Evolutionary conservation across 2,888 invertebrate species (phyloP).

Genomic region (Lasius platythorax): DNA sequence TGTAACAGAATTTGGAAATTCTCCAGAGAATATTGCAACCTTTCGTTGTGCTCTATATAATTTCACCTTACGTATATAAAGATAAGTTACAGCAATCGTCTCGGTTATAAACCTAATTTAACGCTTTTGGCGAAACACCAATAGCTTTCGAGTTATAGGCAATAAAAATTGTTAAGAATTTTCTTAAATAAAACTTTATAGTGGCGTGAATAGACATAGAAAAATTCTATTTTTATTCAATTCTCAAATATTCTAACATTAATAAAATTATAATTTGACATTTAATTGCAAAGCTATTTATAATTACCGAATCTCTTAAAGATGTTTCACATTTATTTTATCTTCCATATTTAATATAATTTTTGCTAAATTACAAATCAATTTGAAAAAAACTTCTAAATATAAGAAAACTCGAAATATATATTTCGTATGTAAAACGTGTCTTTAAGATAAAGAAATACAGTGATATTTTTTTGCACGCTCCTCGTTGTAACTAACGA

Average conservation of each 20-base stretch:
- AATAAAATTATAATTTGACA: neutral
- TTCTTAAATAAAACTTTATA: neutral
- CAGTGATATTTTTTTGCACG: neutral
- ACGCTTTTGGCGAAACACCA: neutral
- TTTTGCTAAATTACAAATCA: neutral
- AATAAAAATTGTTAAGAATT: neutral
- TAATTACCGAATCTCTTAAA: neutral
- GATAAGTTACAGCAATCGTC: slow-evolving; percentile 16
- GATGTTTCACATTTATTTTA: neutral
- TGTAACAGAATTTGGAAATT: slow-evolving; percentile 9
- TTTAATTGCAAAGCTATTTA: neutral
- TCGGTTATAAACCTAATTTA: slow-evolving; percentile 29
- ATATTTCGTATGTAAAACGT: neutral
- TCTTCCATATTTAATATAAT: neutral
- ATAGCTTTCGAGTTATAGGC: neutral
- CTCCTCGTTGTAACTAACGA: neutral
- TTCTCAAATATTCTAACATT: neutral
- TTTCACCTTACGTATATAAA: slow-evolving; percentile 9
- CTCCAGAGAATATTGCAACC: slow-evolving; percentile 20
- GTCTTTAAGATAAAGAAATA: too few species aligned
- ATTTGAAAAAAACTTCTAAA: neutral
- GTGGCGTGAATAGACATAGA: neutral
- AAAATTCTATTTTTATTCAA: neutral
- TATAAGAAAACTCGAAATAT: neutral
- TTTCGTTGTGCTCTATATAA: neutral